Percentiles rank a stretch among this genome's conserved stretches.
Evolutionary conservation across 2,797 vertebrate species (phyloP).

Genomic region (Apogon hyalosoma): DNA sequence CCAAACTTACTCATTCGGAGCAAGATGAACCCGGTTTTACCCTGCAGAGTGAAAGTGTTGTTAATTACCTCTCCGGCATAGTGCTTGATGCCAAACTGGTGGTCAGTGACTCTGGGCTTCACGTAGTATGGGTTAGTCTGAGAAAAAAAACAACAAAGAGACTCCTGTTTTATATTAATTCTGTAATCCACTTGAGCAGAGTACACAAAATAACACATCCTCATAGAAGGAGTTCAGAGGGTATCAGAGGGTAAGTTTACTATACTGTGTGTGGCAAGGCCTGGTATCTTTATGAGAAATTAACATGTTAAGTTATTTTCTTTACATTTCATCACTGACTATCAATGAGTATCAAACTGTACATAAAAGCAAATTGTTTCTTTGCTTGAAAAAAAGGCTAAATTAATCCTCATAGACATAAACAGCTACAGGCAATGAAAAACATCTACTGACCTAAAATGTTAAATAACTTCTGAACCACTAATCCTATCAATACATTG

Average conservation of each 20-base stretch:
- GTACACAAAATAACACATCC: not conserved
- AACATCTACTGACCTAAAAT: too few relatives aligned
- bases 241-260: not conserved
- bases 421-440: too few relatives aligned
- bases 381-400: too few relatives aligned
- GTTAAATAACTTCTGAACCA: too few relatives aligned
- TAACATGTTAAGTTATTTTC: not conserved
- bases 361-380: too few relatives aligned
- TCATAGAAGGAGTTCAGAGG: constrained; percentile 7
- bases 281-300: not conserved
- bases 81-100: constrained; percentile 95
- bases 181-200: constrained; percentile 19
- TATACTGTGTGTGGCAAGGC: not conserved
- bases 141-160: constrained; percentile 43
- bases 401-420: too few relatives aligned
- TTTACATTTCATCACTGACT: too few relatives aligned
- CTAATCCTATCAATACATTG: too few relatives aligned
- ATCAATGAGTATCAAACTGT: too few relatives aligned
- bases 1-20: constrained; percentile 22
- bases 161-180: constrained; percentile 19
- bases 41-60: constrained; percentile 14
- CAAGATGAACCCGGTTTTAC: constrained; percentile 6
- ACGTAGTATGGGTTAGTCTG: constrained; percentile 93
- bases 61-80: constrained; percentile 92
- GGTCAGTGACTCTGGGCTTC: constrained; percentile 92